Percentiles rank a stretch among this genome's conserved stretches.
Evolutionary conservation across 2,797 vertebrate species (phyloP).

Genomic region (Hafferia zeledoni): DNA sequence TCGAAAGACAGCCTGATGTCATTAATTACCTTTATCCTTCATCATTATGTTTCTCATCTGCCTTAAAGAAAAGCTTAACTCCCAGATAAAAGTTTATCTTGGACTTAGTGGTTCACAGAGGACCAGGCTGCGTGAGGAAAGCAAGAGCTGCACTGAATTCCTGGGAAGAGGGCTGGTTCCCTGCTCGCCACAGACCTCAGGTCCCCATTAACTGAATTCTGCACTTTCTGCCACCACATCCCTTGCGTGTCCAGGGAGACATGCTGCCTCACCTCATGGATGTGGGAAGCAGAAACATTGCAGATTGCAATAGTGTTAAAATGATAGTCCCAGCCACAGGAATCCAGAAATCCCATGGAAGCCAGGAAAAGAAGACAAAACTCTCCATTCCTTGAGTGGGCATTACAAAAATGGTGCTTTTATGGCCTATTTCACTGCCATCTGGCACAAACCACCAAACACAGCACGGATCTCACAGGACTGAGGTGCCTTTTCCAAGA

Average conservation of each 20-base stretch:
- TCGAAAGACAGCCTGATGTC: neutral
- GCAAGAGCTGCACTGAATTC: neutral
- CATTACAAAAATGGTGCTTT: neutral
- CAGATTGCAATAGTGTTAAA: neutral
- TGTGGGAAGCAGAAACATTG: accelerated
- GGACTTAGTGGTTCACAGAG: neutral
- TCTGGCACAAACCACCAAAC: neutral
- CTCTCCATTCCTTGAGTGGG: neutral
- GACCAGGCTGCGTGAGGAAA: neutral
- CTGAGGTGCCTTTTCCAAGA: neutral
- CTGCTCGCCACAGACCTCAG: neutral
- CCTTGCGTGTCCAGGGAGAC: accelerated
- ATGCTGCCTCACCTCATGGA: accelerated
- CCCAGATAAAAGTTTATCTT: neutral
- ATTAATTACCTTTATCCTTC: constrained; percentile 6
- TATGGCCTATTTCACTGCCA: neutral
- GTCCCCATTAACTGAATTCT: accelerated
- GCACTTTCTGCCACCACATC: neutral
- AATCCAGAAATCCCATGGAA: neutral
- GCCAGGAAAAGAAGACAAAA: neutral
- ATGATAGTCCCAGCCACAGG: neutral
- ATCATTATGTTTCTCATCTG: neutral
- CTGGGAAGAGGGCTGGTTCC: neutral
- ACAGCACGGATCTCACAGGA: neutral
- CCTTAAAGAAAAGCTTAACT: neutral